Conservation (phyloP, 2,888 invertebrate species). For the Apodemia duryi region DNA sequence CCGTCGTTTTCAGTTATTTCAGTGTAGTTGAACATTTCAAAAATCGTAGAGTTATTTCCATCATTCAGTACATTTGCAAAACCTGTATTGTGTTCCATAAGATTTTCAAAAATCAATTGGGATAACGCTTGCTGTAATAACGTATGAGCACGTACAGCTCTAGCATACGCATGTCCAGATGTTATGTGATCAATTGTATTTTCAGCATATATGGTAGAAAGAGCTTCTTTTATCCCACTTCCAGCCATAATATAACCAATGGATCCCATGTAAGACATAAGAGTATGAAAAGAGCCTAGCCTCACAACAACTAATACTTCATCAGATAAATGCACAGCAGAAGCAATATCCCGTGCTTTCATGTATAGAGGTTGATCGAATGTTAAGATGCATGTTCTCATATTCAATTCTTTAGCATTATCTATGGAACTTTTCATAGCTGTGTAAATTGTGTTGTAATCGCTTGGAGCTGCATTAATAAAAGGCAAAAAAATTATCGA, state of each 20-base stretch:
- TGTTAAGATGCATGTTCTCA: slow-evolving; percentile 23
- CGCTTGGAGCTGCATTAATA: not conserved
- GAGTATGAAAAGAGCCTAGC: slow-evolving; percentile 23
- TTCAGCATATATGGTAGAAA: slow-evolving; percentile 25
- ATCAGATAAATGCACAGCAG: slow-evolving; percentile 15
- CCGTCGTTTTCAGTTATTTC: slow-evolving; percentile 21
- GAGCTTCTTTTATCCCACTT: slow-evolving; percentile 27
- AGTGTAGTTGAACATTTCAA: slow-evolving; percentile 27
- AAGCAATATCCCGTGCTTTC: slow-evolving; percentile 24
- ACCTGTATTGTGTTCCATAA: slow-evolving; percentile 18
- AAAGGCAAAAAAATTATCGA: not conserved
- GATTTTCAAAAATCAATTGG: slow-evolving; percentile 24
- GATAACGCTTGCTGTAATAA: slow-evolving; percentile 24
- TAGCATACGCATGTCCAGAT: slow-evolving; percentile 24
- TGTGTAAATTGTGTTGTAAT: not conserved
- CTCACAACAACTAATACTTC: slow-evolving; percentile 21
- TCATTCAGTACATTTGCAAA: slow-evolving; percentile 19
- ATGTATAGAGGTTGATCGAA: slow-evolving; percentile 22
- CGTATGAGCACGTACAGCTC: slow-evolving; percentile 24
- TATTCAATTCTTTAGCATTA: slow-evolving; percentile 20
- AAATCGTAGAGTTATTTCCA: slow-evolving; percentile 21
- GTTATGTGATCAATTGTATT: slow-evolving; percentile 22
- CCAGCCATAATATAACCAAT: slow-evolving; percentile 25
- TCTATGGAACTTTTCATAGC: slow-evolving; percentile 17
- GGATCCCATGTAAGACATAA: slow-evolving; percentile 25